phyloP scores from a whole-genome alignment of 2,797 vertebrate genomes.

The Buphagus erythrorhynchus region DNA sequence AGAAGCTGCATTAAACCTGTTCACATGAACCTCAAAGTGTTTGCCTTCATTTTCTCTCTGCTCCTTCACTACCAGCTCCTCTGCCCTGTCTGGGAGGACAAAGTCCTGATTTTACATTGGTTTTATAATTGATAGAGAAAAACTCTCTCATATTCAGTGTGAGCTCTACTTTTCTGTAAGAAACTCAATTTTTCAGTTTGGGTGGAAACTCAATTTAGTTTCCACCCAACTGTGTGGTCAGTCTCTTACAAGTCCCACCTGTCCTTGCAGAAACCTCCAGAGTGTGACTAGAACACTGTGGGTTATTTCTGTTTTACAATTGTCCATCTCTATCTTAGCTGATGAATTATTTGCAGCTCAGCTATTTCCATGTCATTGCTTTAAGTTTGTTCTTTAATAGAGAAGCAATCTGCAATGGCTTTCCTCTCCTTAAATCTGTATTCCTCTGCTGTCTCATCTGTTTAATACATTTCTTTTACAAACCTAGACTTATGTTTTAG shows the following conservation, averaged over 20 bases:
- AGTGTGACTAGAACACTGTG: neutral
- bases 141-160: fast-evolving
- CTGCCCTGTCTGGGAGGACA: neutral
- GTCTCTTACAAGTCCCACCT: neutral
- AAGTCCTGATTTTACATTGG: neutral
- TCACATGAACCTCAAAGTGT: neutral
- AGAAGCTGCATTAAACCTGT: neutral
- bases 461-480: slow-evolving; percentile 60
- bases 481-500: slow-evolving; percentile 58
- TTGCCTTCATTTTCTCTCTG: neutral
- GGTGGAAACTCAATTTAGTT: neutral
- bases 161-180: neutral
- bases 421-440: neutral
- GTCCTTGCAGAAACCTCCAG: neutral
- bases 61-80: neutral
- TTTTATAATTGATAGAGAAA: neutral
- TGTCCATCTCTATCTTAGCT: neutral
- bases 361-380: neutral
- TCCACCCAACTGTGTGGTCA: neutral
- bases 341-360: neutral
- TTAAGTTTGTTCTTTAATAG: neutral
- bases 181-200: neutral
- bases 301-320: neutral
- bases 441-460: slow-evolving; percentile 1
- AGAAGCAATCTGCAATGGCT: neutral